phyloP scores from a whole-genome alignment of 2,888 invertebrate species.

The Tinea pellionella region DNA sequence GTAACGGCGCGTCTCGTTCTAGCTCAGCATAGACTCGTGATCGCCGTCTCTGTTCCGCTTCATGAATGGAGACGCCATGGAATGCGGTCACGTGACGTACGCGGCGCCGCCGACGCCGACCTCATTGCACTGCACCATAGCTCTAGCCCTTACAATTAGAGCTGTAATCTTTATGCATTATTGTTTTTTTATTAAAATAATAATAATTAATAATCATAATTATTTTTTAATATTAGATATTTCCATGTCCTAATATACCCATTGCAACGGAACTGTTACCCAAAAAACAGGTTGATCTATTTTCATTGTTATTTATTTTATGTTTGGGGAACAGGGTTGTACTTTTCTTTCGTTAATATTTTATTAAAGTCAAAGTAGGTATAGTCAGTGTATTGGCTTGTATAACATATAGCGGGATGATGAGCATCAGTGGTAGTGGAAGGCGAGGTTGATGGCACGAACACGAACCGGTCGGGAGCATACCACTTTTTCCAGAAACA shows the following conservation, averaged over 20 bases:
- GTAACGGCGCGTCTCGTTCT: conserved; percentile 59
- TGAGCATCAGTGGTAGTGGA: conserved; percentile 13
- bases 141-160: conserved; percentile 5
- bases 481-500: conserved; percentile 34
- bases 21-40: conserved; percentile 37
- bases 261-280: too few relatives aligned
- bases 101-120: conserved; percentile 66
- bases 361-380: too few relatives aligned
- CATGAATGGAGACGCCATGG: conserved; percentile 67
- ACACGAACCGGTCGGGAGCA: conserved; percentile 41
- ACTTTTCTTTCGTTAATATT: too few relatives aligned
- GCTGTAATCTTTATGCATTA: not conserved
- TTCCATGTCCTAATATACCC: too few relatives aligned
- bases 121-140: conserved; percentile 54
- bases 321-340: too few relatives aligned
- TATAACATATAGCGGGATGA: not conserved
- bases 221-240: too few relatives aligned
- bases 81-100: conserved; percentile 73
- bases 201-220: not conserved
- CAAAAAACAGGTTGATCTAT: too few relatives aligned
- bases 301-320: too few relatives aligned
- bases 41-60: conserved; percentile 47
- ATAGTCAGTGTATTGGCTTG: too few relatives aligned
- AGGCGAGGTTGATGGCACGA: conserved; percentile 16
- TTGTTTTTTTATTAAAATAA: not conserved